These are phyloP conservation scores for Tholera decimalis DNA, from an alignment of 2,888 invertebrate genomes.

Conservation along the genomic window DNA sequence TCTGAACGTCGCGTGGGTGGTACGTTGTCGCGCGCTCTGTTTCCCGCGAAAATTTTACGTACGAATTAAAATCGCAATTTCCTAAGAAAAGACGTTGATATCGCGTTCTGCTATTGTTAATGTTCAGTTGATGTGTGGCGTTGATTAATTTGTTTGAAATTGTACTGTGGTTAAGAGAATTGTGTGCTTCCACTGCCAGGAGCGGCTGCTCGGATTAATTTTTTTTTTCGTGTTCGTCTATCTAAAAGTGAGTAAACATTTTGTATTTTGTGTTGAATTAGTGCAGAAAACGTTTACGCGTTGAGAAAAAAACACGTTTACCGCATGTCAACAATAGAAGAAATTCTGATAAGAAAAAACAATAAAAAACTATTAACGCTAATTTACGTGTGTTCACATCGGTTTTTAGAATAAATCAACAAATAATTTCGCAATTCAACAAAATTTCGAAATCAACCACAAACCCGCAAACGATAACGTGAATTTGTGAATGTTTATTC, in stretches of 20 bases:
- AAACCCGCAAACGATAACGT: constrained; percentile 6
- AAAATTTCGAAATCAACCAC: constrained; percentile 7
- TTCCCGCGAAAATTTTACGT: constrained; percentile 89
- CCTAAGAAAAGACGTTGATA: constrained; percentile 58
- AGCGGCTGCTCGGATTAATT: constrained; percentile 68
- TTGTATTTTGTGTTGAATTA: constrained; percentile 13
- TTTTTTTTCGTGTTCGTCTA: constrained; percentile 59
- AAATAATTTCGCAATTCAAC: constrained; percentile 7
- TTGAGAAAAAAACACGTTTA: background rate
- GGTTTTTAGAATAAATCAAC: background rate
- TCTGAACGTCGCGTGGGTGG: constrained; percentile 78
- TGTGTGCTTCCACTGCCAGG: constrained; percentile 71
- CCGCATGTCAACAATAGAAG: constrained; percentile 6
- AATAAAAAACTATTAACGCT: background rate
- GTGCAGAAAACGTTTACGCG: background rate
- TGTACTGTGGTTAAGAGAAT: constrained; percentile 71
- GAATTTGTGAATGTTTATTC: constrained; percentile 40
- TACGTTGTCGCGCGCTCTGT: constrained; percentile 72
- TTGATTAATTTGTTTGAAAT: constrained; percentile 74
- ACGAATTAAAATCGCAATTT: constrained; percentile 61
- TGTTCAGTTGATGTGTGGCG: constrained; percentile 77
- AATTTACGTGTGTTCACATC: background rate
- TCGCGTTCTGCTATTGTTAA: constrained; percentile 67
- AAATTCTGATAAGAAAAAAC: background rate
- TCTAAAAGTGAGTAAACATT: constrained; percentile 66